Conservation (phyloP, 2,113 vertebrate genomes). For the Addax nasomaculatus region DNA sequence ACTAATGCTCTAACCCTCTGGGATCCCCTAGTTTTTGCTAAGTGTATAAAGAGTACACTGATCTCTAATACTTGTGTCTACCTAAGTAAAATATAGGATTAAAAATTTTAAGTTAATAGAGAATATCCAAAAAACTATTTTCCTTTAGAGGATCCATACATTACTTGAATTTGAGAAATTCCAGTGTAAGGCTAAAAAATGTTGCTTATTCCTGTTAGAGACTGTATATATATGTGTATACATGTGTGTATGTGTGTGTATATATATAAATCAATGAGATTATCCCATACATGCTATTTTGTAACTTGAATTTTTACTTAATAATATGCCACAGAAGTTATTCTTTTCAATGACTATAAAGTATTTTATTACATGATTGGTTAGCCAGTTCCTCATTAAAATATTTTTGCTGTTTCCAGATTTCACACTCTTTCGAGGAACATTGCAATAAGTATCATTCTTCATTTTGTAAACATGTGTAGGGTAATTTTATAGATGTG, state of each 20-base stretch:
- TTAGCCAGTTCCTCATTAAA: neutral
- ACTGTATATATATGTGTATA: neutral
- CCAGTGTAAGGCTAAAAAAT: neutral
- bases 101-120: neutral
- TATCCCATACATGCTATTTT: neutral
- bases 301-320: neutral
- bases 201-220: neutral
- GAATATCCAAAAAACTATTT: neutral
- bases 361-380: neutral
- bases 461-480: neutral
- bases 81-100: constrained; percentile 1
- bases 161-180: neutral
- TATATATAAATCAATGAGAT: neutral
- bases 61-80: neutral
- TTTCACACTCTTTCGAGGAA: neutral
- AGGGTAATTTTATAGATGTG: neutral
- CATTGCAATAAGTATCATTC: neutral
- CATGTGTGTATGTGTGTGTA: rapidly evolving
- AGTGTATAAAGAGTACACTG: neutral
- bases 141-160: neutral
- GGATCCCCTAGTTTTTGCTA: neutral
- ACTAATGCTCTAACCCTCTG: neutral
- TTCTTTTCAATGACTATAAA: neutral
- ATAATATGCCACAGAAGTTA: neutral
- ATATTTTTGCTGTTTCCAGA: neutral